Conservation (phyloP, 2,113 vertebrate species). For the Orycteropus afer region DNA sequence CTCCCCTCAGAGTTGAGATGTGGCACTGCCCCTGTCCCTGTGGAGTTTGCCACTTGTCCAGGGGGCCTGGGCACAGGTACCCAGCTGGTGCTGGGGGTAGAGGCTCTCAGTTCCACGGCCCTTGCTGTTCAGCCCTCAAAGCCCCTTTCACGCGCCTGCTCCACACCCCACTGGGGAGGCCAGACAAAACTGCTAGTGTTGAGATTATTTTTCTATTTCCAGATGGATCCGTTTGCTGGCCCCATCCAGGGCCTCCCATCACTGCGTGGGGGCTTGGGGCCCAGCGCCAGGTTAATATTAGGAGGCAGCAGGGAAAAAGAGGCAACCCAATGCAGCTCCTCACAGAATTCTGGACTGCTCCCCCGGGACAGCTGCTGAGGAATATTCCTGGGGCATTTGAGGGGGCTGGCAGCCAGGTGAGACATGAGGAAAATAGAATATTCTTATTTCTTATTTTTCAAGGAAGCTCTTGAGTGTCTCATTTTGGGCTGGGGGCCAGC, state of each 20-base stretch:
- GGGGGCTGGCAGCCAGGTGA: background rate
- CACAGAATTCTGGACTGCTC: conserved; percentile 74
- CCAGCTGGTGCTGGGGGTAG: background rate
- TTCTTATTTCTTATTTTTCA: background rate
- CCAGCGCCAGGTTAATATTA: conserved; percentile 73
- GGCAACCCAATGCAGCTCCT: conserved; percentile 69
- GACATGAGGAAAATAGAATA: background rate
- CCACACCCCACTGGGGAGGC: conserved; percentile 59
- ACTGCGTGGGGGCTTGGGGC: conserved; percentile 68
- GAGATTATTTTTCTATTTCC: conserved; percentile 78
- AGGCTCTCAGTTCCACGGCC: background rate
- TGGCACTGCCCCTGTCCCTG: background rate
- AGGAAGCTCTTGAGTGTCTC: conserved; percentile 27
- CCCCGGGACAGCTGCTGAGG: conserved; percentile 57
- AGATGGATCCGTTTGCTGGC: conserved; percentile 70
- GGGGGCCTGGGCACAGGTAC: conserved; percentile 28
- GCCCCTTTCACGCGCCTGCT: conserved; percentile 65
- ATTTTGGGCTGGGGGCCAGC: background rate
- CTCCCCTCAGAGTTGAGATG: background rate
- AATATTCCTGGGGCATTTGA: conserved; percentile 78
- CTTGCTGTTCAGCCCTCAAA: conserved; percentile 60
- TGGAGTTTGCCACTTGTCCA: background rate
- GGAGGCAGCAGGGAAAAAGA: conserved; percentile 64
- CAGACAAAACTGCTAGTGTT: conserved; percentile 51
- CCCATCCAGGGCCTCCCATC: conserved; percentile 75